Conservation (phyloP, 2,797 vertebrate species). For the Schizopygopsis pylzovi region DNA sequence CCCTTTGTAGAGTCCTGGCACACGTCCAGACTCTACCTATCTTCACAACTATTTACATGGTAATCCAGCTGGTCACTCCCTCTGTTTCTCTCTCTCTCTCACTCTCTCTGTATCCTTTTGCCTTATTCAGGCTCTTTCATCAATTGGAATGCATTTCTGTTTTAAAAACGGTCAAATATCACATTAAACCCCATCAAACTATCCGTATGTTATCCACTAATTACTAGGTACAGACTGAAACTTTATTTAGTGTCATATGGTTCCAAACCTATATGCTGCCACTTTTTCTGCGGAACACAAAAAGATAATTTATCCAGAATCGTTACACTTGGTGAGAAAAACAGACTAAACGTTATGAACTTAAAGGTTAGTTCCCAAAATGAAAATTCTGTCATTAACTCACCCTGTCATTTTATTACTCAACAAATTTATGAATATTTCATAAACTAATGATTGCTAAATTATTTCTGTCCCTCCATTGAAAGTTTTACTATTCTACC, state of each 20-base stretch:
- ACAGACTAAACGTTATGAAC: too few species aligned
- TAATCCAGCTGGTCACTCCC: constrained; percentile 87
- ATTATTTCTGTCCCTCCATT: too few species aligned
- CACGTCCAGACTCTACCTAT: constrained; percentile 89
- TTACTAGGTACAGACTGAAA: not conserved
- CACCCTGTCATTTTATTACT: too few species aligned
- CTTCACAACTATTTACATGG: constrained; percentile 94
- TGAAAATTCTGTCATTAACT: too few species aligned
- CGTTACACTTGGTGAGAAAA: too few species aligned
- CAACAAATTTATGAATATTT: too few species aligned
- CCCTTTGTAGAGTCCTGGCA: constrained; percentile 90
- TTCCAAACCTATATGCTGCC: not conserved
- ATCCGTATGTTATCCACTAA: not conserved
- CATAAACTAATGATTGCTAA: too few species aligned
- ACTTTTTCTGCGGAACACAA: not conserved
- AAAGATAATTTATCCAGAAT: too few species aligned
- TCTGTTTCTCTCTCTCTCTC: constrained; percentile 36
- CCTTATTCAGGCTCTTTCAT: constrained; percentile 23
- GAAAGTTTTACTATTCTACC: too few species aligned
- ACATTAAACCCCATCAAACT: not conserved
- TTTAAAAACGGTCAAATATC: constrained; percentile 1
- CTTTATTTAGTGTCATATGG: not conserved
- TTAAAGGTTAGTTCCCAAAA: too few species aligned
- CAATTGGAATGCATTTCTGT: constrained; percentile 19
- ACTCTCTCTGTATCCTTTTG: constrained; percentile 25